Evolutionary conservation across 2,888 invertebrate species (phyloP).

Genomic region (Bugulina stolonifera): DNA sequence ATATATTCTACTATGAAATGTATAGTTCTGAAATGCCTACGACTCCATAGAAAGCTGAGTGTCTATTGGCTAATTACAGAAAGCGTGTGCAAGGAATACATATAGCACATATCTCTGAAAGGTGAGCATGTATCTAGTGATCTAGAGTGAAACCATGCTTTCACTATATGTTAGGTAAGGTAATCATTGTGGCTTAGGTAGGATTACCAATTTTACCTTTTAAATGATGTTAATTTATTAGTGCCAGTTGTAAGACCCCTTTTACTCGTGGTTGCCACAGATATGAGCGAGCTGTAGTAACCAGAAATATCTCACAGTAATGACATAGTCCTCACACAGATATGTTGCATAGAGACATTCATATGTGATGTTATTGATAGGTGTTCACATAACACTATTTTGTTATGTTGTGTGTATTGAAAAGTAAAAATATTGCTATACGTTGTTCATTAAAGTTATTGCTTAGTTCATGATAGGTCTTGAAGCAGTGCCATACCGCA

Average conservation of each 20-base stretch:
- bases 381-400: too few relatives aligned
- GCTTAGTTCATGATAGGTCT: too few relatives aligned
- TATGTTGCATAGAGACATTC: too few relatives aligned
- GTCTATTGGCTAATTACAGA: background rate
- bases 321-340: too few relatives aligned
- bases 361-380: too few relatives aligned
- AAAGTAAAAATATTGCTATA: too few relatives aligned
- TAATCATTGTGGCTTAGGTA: background rate
- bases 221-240: slow-evolving; percentile 12
- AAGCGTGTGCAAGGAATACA: background rate
- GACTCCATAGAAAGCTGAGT: too few relatives aligned
- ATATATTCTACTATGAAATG: too few relatives aligned
- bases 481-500: too few relatives aligned
- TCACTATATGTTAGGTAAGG: background rate
- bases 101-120: background rate
- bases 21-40: too few relatives aligned
- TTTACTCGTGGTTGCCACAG: slow-evolving; percentile 15
- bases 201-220: slow-evolving; percentile 2
- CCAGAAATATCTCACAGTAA: background rate
- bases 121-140: background rate
- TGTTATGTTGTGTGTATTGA: too few relatives aligned
- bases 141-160: background rate
- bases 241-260: background rate
- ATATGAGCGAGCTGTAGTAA: slow-evolving; percentile 7
- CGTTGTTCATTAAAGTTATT: too few relatives aligned